Base-by-base conservation (phyloP, 2,888 invertebrate genomes). In the Conus canariensis region DNA sequence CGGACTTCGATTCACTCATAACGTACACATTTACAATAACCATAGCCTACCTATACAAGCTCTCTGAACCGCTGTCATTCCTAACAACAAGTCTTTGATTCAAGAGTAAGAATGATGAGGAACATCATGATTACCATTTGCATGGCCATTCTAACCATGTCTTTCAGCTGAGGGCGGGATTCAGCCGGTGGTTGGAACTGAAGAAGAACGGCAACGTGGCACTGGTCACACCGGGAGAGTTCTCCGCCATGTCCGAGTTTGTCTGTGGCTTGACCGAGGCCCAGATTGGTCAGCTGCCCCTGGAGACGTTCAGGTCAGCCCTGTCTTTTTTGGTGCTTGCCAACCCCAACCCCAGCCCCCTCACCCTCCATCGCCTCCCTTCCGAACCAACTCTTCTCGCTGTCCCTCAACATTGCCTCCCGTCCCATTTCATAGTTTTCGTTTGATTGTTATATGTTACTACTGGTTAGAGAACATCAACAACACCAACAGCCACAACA, bases 191-290 rank as follows among this genome's bases (percentile, higher is more conserved):
- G 92, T 64, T 92, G 89, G 83, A 89, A 45, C 77, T 91, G n/a
- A 89, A 88, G 30, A 90, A 90, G 74, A 87, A 58, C 56, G 85
- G 82, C 12, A 88, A 92, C 85, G 80, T 91, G 22, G 45, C 74
- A 7, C 58, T 85, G 16, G 74, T 93, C 45, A 90, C 90, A 8
- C 88, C 87, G 7, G 90, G 90, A 14, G 92, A 93, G 25, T 91
- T 93, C 56, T 86, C 91, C 12, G 90, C 93, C n/a, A 58, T 93
- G 70, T 89, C 91, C 16, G 91, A 93, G 25, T 93, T 92, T 83
- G 91, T 92, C 6, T 93, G 93, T 91, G 92, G 91, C 19, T 87
- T 91, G 14, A 91, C 91, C n/a, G 59, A 74, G 22, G 45, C 91
- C 16, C 90, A 93, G 25, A 93, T 93, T 25, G 30, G 25, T 12